Evolutionary conservation across 2,888 invertebrate genomes (phyloP), one percentile per base, ranked within the genome.

Genomic region (Eupeodes luniger): DNA sequence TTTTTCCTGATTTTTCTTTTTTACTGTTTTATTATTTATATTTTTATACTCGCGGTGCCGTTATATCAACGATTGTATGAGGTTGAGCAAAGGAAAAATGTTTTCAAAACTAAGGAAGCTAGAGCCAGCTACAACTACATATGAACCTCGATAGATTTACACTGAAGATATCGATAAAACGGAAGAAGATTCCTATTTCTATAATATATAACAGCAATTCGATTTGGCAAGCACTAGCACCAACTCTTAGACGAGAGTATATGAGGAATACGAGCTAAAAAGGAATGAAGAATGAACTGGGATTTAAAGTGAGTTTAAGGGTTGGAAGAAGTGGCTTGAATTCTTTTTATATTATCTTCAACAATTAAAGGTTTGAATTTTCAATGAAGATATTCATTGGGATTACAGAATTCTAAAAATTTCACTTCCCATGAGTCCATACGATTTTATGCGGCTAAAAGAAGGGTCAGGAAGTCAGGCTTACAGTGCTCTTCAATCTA

Each of bases 141-240:
- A 19, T 27, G 27, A 4, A 40, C 40, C 40, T 40, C 5, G 40
- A 40, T 40, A 5, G 5, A 0, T 9, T 40, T 5, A 36, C 2
- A 40, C 40, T 59, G 74, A 72, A 70, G 83, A 51, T 87, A 87
- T 83, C 79, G 83, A 80, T 83, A 83, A 83, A 83, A 76, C 76
- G 86, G 55, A 83, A 80, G 83, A 80, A 55, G 57, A 53, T 70
- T 66, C 76, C 14, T 47, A 49, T 66, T n/a, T 27, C 40, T 19
- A 78, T 40, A 70, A 51, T 40, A 40, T 40, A 9, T 40, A 40
- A 40, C 69, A 62, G 51, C 78, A 67, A 47, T 82, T 61, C 61
- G 80, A 80, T 80, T 80, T 84, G 69, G 74, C 75, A 67, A 55
- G 53, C 1, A 5, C 40, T 27, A 27, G 27, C 61, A 67, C 66